Evolutionary conservation across 2,113 vertebrate species (phyloP).

Genomic region (Brachyhypopomus gauderio): DNA sequence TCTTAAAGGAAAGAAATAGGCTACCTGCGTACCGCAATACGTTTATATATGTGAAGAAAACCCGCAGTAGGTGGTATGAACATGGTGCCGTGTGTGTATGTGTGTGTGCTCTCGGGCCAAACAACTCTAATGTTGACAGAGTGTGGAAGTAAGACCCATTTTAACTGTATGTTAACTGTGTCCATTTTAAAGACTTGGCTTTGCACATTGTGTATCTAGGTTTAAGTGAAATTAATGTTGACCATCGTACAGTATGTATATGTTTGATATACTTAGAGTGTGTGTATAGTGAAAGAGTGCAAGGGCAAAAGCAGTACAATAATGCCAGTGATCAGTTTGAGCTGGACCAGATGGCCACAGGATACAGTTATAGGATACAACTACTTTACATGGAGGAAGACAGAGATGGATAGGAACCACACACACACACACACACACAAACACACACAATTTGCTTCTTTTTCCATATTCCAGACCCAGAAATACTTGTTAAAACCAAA

Average conservation of each 20-base stretch:
- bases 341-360: conserved; percentile 61
- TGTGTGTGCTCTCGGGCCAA: conserved; percentile 36
- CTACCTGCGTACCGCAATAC: conserved; percentile 4
- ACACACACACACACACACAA: conserved; percentile 39
- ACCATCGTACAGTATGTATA: not conserved
- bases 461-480: conserved; percentile 21
- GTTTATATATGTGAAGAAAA: not conserved
- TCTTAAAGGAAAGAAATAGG: too few species aligned
- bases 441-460: conserved; percentile 15
- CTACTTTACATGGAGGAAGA: conserved; percentile 52
- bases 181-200: conserved; percentile 1
- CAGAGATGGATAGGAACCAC: conserved; percentile 60
- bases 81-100: conserved; percentile 6
- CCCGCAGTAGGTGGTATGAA: not conserved
- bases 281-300: conserved; percentile 33
- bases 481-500: conserved; percentile 9
- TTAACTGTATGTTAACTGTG: conserved; percentile 5
- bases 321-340: conserved; percentile 53
- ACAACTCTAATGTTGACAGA: not conserved
- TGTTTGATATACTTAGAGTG: not conserved
- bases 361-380: conserved; percentile 64
- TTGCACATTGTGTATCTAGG: conserved; percentile 24
- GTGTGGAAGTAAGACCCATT: not conserved
- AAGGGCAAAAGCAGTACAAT: conserved; percentile 25
- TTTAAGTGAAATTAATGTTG: conserved; percentile 34